phyloP scores from a whole-genome alignment of 2,113 vertebrate species.

The Lasiurus cinereus region DNA sequence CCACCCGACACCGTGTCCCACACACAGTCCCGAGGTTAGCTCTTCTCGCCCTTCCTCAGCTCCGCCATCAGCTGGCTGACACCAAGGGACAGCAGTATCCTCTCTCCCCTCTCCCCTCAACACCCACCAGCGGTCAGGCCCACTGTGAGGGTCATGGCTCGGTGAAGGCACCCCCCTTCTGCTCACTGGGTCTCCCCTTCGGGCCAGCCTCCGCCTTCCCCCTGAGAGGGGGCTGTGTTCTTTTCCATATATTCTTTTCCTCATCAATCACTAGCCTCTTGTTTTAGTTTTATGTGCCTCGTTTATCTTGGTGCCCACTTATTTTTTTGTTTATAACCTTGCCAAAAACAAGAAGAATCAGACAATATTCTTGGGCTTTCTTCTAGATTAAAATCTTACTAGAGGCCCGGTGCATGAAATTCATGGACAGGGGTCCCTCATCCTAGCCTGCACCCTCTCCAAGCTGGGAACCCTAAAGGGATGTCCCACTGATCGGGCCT shows the following conservation, averaged over 20 bases:
- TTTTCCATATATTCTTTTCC: neutral
- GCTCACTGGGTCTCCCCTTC: neutral
- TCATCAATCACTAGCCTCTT: neutral
- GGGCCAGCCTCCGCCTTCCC: neutral
- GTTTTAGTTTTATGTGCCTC: neutral
- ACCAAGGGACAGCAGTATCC: neutral
- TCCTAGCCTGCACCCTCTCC: no score
- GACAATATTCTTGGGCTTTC: slow-evolving; percentile 24
- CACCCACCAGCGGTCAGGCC: accelerated
- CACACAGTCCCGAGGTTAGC: neutral
- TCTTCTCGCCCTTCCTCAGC: neutral
- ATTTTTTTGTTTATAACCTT: neutral
- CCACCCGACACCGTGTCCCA: no score
- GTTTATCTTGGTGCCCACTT: neutral
- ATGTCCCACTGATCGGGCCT: no score
- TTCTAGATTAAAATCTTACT: slow-evolving; percentile 44
- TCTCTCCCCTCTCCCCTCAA: neutral
- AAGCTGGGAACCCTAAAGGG: no score
- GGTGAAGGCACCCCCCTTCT: accelerated
- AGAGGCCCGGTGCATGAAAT: no score
- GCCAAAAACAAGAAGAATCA: slow-evolving; percentile 19
- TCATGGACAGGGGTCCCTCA: no score
- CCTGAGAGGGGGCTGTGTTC: no score
- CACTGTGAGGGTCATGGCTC: neutral
- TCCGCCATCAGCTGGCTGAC: neutral